Percentiles rank a stretch among this genome's conserved stretches.
Evolutionary conservation across 1,140 invertebrate species (phyloP).

Genomic region (Maconellicoccus hirsutus): DNA sequence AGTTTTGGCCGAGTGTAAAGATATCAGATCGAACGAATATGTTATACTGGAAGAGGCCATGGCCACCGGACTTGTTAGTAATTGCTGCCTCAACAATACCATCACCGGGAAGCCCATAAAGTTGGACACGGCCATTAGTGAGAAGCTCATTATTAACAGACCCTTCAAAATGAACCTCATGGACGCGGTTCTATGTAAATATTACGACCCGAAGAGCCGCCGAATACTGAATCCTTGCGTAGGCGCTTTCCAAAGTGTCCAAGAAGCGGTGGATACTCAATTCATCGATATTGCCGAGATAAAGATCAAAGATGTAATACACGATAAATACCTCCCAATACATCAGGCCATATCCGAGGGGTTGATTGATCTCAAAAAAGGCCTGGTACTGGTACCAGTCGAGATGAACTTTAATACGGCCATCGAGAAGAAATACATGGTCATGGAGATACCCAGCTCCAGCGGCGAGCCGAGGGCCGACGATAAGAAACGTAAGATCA

Average conservation of each 20-base stretch:
- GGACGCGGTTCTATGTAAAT: slow-evolving; percentile 57
- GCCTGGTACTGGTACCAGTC: slow-evolving; percentile 53
- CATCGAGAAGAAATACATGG: slow-evolving; percentile 60
- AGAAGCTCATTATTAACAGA: slow-evolving; percentile 48
- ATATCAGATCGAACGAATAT: slow-evolving; percentile 54
- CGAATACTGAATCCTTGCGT: slow-evolving; percentile 67
- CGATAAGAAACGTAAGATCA: slow-evolving; percentile 43
- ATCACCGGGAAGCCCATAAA: slow-evolving; percentile 51
- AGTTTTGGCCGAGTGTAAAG: slow-evolving; percentile 68
- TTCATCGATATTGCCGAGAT: slow-evolving; percentile 57
- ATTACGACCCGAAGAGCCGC: slow-evolving; percentile 60
- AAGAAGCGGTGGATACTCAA: slow-evolving; percentile 55
- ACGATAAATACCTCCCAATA: slow-evolving; percentile 50
- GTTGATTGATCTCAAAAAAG: slow-evolving; percentile 56
- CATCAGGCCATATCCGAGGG: slow-evolving; percentile 53
- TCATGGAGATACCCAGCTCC: slow-evolving; percentile 62
- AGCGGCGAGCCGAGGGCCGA: slow-evolving; percentile 42
- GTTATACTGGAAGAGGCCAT: slow-evolving; percentile 56
- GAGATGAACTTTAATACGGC: slow-evolving; percentile 58
- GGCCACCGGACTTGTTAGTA: slow-evolving; percentile 51
- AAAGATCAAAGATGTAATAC: slow-evolving; percentile 59
- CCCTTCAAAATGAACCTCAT: slow-evolving; percentile 9
- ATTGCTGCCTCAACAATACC: slow-evolving; percentile 54
- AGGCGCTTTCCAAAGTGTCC: slow-evolving; percentile 57
- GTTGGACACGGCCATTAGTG: slow-evolving; percentile 54